Percentiles rank a stretch among this genome's conserved stretches.
phyloP scores from a whole-genome alignment of 2,888 invertebrate species.

The Sicus ferrugineus region DNA sequence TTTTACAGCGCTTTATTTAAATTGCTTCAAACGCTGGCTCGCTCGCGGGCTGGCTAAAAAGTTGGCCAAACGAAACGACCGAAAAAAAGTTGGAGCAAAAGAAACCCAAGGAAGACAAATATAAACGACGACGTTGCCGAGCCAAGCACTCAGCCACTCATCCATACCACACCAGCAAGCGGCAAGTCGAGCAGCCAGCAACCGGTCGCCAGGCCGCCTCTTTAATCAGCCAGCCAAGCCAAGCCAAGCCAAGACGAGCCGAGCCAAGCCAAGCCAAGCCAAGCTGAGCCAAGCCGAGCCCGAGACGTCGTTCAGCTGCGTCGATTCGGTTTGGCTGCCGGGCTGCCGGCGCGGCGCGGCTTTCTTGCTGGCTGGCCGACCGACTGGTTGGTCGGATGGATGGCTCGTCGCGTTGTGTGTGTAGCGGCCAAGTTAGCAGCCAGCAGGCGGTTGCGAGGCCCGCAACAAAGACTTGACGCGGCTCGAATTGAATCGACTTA shows the following conservation, averaged over 20 bases:
- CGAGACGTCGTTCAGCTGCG: neutral
- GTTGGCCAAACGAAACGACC: constrained; percentile 30
- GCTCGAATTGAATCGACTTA: constrained; percentile 15
- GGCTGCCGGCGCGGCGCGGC: neutral
- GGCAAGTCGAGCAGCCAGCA: constrained; percentile 7
- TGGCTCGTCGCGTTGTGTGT: constrained; percentile 6
- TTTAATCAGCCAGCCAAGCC: constrained; percentile 4
- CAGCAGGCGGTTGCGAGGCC: neutral
- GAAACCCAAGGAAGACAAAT: constrained; percentile 24
- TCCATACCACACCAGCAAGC: constrained; percentile 1
- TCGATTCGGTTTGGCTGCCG: neutral
- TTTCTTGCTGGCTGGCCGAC: neutral
- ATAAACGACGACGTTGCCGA: constrained; percentile 10
- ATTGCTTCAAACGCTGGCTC: constrained; percentile 21
- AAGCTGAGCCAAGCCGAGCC: neutral
- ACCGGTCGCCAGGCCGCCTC: constrained; percentile 6
- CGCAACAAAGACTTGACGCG: neutral
- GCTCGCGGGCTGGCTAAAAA: constrained; percentile 21
- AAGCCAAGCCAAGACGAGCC: constrained; percentile 1
- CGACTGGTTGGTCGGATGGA: neutral
- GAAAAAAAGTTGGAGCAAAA: constrained; percentile 6
- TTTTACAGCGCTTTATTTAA: constrained; percentile 24
- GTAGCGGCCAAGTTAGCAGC: constrained; percentile 8
- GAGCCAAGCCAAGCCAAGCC: neutral
- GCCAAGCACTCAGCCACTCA: constrained; percentile 6